These are phyloP conservation scores for Formica exsecta DNA, from an alignment of 1,140 invertebrate species.

Conservation along the genomic window DNA sequence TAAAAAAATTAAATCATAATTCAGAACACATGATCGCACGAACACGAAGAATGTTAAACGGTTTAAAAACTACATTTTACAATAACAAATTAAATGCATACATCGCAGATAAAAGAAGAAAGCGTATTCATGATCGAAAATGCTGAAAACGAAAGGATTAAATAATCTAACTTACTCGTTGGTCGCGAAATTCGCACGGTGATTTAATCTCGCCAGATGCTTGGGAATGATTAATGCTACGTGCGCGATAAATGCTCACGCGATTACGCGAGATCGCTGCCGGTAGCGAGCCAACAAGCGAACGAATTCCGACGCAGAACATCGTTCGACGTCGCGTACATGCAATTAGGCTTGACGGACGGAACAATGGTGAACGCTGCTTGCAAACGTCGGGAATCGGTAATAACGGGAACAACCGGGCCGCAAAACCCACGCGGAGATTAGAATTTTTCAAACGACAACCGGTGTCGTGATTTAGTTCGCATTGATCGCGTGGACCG, in stretches of 20 bases:
- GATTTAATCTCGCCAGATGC: conserved; percentile 71
- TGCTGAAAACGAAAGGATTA: conserved; percentile 43
- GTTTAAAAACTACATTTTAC: conserved; percentile 9
- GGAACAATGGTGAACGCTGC: conserved; percentile 76
- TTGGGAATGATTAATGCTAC: conserved; percentile 78
- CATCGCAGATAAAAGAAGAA: conserved; percentile 5
- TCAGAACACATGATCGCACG: neutral
- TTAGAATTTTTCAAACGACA: conserved; percentile 76
- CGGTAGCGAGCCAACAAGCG: conserved; percentile 61
- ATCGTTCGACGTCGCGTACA: conserved; percentile 72
- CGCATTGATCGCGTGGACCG: conserved; percentile 29
- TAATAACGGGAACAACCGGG: conserved; percentile 46
- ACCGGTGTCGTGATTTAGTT: conserved; percentile 62
- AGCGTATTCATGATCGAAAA: neutral
- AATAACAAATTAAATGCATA: conserved; percentile 22
- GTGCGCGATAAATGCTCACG: conserved; percentile 53
- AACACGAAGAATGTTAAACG: conserved; percentile 3
- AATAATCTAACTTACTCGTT: conserved; percentile 61
- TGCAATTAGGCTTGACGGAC: conserved; percentile 78
- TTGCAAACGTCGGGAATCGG: conserved; percentile 36
- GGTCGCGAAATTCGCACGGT: conserved; percentile 70
- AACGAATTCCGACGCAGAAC: conserved; percentile 64
- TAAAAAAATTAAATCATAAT: conserved; percentile 24
- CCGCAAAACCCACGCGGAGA: conserved; percentile 70
- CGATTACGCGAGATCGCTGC: conserved; percentile 48